Evolutionary conservation across 2,113 vertebrate genomes (phyloP), one percentile per base, ranked within the genome.

Genomic region (Paraplagusia blochii): DNA sequence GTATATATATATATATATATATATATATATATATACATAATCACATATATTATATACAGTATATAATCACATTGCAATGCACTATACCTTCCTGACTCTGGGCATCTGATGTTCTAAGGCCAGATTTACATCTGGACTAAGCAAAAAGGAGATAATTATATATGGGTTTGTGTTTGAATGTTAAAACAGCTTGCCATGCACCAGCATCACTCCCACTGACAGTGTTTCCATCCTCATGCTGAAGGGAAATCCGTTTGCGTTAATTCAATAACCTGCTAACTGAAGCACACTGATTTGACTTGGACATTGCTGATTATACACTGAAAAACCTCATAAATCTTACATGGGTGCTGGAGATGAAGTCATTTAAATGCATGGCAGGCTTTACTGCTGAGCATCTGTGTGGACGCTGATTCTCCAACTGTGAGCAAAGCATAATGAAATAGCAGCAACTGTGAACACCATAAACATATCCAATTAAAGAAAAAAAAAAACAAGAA

Each of bases 361-460:
- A 77, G 69, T 58, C 46, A 75, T 84, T 84, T 78, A 83, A 84
- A 84, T 83, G 81, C 77, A 82, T 76, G 42, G 60, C 17, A 47
- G 53, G 14, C 58, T 39, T 38, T 49, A 51, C 51, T 58, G 56
- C 49, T 63, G 58, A 78, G 69, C 60, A 77, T 76, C 66, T 60
- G 57, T 46, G 68, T 36, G 63, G 60, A 71, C 70, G 72, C 81
- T 61, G 11, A 63, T 63, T 61, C 70, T 58, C 38, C 45, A 35
- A 49, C 42, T 63, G 40, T 47, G 46, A 47, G 46, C 11, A 2
- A 42, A 63, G 58, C 67, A 63, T 58, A 61, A 63, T 60, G 49
- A 33, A 75, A 60, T 72, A 63, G 66, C 53, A 34, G 66, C 35
- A 17, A 45, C 53, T 17, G 36, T 63, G 18, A 50, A 48, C 56